Evolutionary conservation across 2,888 invertebrate genomes (phyloP).

Genomic region (Pristionchus arcanus): DNA sequence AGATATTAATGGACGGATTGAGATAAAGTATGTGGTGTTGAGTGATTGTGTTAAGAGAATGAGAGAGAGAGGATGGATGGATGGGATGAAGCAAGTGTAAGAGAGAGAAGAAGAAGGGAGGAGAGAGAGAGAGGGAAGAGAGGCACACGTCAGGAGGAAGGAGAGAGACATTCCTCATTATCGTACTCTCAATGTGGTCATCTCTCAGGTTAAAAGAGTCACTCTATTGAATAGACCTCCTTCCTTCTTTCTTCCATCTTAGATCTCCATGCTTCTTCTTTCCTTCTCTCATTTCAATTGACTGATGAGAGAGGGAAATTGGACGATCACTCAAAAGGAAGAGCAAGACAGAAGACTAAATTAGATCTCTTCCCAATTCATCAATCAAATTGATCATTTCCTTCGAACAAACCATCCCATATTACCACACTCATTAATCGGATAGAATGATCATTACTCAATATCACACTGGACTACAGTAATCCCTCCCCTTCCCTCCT

Average conservation of each 20-base stretch:
- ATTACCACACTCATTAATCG: constrained; percentile 26
- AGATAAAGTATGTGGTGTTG: constrained; percentile 42
- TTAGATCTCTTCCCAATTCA: constrained; percentile 27
- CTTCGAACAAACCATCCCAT: neutral
- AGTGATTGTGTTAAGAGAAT: constrained; percentile 41
- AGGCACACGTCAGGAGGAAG: constrained; percentile 37
- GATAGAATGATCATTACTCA: neutral
- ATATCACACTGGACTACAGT: neutral
- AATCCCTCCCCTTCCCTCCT: constrained; percentile 1
- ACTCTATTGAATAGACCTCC: neutral
- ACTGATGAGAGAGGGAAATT: constrained; percentile 53
- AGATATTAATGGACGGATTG: neutral
- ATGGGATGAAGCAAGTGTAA: constrained; percentile 45
- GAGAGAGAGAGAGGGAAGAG: neutral
- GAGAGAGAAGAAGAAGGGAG: neutral
- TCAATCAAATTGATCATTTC: constrained; percentile 29
- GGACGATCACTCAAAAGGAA: constrained; percentile 53
- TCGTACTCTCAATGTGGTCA: constrained; percentile 1
- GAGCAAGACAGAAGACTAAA: neutral
- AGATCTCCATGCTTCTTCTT: constrained; percentile 19
- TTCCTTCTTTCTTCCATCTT: neutral
- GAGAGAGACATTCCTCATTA: constrained; percentile 37
- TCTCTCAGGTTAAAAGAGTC: neutral
- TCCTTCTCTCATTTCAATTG: constrained; percentile 43
- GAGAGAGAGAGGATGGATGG: constrained; percentile 22